These are phyloP conservation scores for Salvator merianae DNA, from an alignment of 2,113 vertebrate genomes.

Conservation along the genomic window DNA sequence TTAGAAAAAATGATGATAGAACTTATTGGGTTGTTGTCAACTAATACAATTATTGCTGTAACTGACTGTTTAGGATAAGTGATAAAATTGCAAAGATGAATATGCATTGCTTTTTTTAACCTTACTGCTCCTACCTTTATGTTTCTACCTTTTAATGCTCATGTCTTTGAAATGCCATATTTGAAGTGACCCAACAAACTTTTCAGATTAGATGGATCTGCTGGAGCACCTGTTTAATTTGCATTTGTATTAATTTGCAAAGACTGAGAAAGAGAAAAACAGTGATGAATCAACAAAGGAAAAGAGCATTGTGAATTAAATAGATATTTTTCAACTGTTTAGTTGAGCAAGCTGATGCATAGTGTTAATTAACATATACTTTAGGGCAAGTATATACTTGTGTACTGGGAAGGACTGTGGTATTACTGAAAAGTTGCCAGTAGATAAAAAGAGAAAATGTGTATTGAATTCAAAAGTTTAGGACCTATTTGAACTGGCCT, in stretches of 20 bases:
- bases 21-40: background rate
- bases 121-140: background rate
- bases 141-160: background rate
- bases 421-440: constrained; percentile 5
- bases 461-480: background rate
- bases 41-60: background rate
- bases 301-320: background rate
- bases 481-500: no score
- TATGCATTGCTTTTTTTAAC: background rate
- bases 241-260: background rate
- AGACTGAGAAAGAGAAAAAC: background rate
- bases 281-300: constrained; percentile 1
- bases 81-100: background rate
- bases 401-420: constrained; percentile 34
- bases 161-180: background rate
- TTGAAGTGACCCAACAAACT: background rate
- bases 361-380: constrained; percentile 58
- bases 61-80: background rate
- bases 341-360: constrained; percentile 46
- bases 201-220: background rate
- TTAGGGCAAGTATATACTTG: constrained; percentile 44
- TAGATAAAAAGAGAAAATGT: constrained; percentile 20
- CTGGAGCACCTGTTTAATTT: background rate
- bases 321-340: constrained; percentile 49
- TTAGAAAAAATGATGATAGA: background rate